Evolutionary conservation across 2,113 vertebrate species (phyloP).

Genomic region (Panthera leo): DNA sequence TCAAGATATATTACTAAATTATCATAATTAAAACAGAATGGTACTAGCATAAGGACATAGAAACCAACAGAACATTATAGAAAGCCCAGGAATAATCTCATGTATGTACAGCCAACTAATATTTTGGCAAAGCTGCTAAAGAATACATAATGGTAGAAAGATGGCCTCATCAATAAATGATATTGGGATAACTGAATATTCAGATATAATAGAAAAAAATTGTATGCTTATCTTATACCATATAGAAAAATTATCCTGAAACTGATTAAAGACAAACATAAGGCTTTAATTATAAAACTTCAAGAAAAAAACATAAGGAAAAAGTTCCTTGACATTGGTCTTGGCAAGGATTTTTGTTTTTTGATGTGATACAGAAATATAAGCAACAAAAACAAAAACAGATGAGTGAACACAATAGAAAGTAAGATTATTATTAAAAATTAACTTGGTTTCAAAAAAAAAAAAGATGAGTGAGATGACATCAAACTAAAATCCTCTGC

Average conservation of each 20-base stretch:
- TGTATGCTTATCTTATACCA: not conserved
- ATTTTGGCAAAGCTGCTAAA: not conserved
- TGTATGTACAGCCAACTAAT: not conserved
- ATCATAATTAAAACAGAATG: not conserved
- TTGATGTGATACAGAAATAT: not conserved
- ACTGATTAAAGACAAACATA: not conserved
- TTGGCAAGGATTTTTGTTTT: not conserved
- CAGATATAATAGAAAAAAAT: not conserved
- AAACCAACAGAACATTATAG: not conserved
- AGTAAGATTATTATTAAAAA: no score
- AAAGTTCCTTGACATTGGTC: not conserved
- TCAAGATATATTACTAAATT: not conserved
- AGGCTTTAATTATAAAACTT: not conserved
- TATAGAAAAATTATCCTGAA: not conserved
- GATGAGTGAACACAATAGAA: not conserved
- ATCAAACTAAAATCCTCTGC: not conserved
- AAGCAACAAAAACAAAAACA: not conserved
- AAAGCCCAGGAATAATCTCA: not conserved
- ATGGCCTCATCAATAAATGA: not conserved
- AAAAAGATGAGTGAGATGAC: not conserved
- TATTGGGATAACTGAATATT: not conserved
- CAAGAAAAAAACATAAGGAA: not conserved
- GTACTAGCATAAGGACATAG: not conserved
- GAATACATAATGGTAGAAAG: not conserved
- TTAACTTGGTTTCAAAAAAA: not conserved